Base-by-base conservation (phyloP, 2,888 invertebrate genomes). In the Microlaimidae sp. region DNA sequence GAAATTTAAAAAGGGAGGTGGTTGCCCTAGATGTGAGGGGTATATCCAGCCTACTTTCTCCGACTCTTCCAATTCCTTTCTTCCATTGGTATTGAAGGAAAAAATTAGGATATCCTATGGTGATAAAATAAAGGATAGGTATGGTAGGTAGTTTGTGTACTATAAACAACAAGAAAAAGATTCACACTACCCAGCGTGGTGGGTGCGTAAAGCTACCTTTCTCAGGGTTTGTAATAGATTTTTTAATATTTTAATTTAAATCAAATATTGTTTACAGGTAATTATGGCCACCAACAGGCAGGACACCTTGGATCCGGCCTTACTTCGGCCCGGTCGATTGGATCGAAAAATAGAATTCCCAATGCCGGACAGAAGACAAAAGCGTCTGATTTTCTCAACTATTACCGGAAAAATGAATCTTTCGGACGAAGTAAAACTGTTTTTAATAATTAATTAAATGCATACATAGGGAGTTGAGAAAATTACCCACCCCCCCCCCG, bases 311-410 rank as follows among this genome's bases (percentile, higher is more conserved):
- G 97, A 99, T 75, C 97, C 97, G n/a, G 97, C 90, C 29, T 75
- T 93, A 19, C 76, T 93, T 25, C 79, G 90, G 66, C 90, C 92
- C 3, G 97, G 97, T 19, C 82, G 97, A 70, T 78, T 97, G 55
- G 97, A 97, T 74, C 79, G 97, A 62, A 95, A 97, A 75, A 99
- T 97, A 62, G 97, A 97, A 73, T 97, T 99, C 73, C 95, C 95
- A 4, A 74, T 95, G 55, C 97, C 97, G 0, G 97, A 92, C 75
- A 79, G 83, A 66, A 74, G 79, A 41, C 79, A 80, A 68, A 99
- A 99, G 70, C 85, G 97, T 63, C 78, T 99, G 52, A 85, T 99
- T 64, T 99, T 99, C 77, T 84, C 89, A 3, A 97, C 97, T 1
- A 93, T 97, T 66, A 97, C 97, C 1, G 79, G 85, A 0, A 87